A percentile compares a stretch with the other conserved stretches of the same genome.
These are phyloP conservation scores for Lagodon rhomboides DNA, from an alignment of 2,797 vertebrate genomes.

Conservation along the genomic window DNA sequence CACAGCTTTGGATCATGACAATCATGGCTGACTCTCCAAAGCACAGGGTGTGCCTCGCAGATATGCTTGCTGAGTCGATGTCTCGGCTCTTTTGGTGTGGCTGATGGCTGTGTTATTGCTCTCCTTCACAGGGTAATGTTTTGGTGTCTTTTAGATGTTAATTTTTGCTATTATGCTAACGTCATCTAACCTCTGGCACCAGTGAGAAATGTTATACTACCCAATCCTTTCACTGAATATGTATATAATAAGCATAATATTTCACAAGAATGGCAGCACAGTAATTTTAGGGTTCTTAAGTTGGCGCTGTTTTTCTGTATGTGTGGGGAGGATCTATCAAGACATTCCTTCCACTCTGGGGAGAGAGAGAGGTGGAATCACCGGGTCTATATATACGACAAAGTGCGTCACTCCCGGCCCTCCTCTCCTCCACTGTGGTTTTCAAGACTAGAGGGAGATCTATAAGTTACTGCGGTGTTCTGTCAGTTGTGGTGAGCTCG, in stretches of 20 bases:
- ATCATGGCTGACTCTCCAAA: slow-evolving; percentile 5
- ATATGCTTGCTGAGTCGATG: neutral
- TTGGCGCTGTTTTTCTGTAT: slow-evolving; percentile 23
- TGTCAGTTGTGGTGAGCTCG: slow-evolving; percentile 80
- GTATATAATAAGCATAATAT: slow-evolving; percentile 17
- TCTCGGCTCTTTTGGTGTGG: neutral
- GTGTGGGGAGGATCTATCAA: slow-evolving; percentile 66
- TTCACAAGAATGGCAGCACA: slow-evolving; percentile 10
- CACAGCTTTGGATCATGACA: slow-evolving; percentile 15
- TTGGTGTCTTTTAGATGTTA: slow-evolving; percentile 8
- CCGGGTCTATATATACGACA: slow-evolving; percentile 71
- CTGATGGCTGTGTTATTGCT: neutral
- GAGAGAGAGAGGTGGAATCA: slow-evolving; percentile 69
- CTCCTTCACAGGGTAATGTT: neutral
- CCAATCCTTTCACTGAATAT: neutral
- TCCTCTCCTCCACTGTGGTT: slow-evolving; percentile 69
- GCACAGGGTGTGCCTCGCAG: neutral
- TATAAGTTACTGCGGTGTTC: slow-evolving; percentile 66
- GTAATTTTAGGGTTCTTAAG: slow-evolving; percentile 22
- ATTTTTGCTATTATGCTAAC: neutral
- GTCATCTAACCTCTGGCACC: neutral
- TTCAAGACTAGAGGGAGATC: slow-evolving; percentile 64
- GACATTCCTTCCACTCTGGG: slow-evolving; percentile 74
- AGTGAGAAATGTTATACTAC: no score
- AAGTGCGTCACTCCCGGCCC: slow-evolving; percentile 75